Evolutionary conservation across 2,113 vertebrate species (phyloP), one percentile per base, ranked within the genome.

Genomic region (Chroicocephalus ridibundus): DNA sequence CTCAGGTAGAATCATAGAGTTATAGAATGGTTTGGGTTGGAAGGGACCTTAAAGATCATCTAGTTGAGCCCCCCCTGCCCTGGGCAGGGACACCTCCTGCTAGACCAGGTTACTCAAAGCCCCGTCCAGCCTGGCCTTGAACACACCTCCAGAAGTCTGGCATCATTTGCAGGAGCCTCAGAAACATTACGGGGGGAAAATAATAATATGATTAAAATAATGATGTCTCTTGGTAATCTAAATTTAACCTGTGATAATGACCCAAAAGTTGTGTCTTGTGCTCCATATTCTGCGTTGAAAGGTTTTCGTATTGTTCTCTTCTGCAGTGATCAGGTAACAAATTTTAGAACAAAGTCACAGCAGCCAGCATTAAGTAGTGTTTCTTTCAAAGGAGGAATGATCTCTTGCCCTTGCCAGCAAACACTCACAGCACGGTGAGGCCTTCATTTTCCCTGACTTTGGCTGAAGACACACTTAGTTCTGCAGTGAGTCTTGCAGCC

Each of bases 281-380:
- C 26, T 92, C 16, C 4, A 1, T 58, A 15, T 58, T 74, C 54
- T 44, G 13, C 32, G 7, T 6, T 46, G 31, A 58, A 66, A 46
- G 3, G 5, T 61, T 86, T 66, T 72, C 11, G 9, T 78, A 4
- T 12, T 44, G 6, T 24, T 77, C 20, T 77, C n/a, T 74, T 70
- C 19, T 1, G 1, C 0, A 1, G 21, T n/a, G 20, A 52, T 32
- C 36, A 25, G 9, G 5, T 65, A 69, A 65, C 7, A 54, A 36
- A 47, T 70, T 78, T 77, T 69, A 55, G 78, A 76, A 38, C 6
- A 18, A 83, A 86, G 4, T 12, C 19, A 36, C 16, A 54, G 40
- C 22, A 86, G 31, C 19, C 64, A 65, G 15, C 25, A 54, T 58
- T 19, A 65, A 47, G 6, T 13, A 46, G 32, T n/a, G 11, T 1